phyloP scores from a whole-genome alignment of 2,113 vertebrate species.

The Haplochromis burtoni region DNA sequence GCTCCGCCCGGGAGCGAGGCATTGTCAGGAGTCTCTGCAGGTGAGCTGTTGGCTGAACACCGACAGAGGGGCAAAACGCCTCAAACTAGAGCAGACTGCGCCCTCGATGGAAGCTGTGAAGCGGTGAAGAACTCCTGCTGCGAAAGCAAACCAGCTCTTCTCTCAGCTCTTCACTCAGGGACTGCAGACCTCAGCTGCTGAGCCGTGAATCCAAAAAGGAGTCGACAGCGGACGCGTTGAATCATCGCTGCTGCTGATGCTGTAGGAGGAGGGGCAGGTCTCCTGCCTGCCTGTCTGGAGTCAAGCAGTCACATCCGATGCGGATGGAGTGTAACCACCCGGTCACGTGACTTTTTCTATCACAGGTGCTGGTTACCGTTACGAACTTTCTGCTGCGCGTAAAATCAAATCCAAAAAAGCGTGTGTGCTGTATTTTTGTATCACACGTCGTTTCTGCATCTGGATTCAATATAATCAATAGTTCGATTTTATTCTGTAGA shows the following conservation, averaged over 20 bases:
- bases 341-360: constrained; percentile 25
- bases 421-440: not conserved
- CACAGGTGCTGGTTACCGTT: not conserved
- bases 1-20: constrained; percentile 39
- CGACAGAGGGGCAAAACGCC: not conserved
- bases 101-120: not conserved
- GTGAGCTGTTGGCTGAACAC: constrained; percentile 11
- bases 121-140: not conserved
- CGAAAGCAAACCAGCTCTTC: not conserved
- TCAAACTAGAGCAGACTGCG: not conserved
- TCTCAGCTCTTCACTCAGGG: not conserved
- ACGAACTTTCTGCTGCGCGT: not conserved
- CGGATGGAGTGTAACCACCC: not conserved
- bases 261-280: not conserved
- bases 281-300: not conserved
- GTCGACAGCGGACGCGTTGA: not conserved
- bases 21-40: constrained; percentile 17
- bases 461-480: not conserved
- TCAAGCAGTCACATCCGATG: constrained; percentile 2
- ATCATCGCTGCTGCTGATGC: constrained; percentile 14
- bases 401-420: not conserved
- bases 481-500: not conserved
- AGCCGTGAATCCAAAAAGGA: not conserved
- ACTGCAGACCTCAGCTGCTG: not conserved
- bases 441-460: not conserved